Conservation (phyloP, 2,113 vertebrate species). For the Heloderma charlesbogerti region DNA sequence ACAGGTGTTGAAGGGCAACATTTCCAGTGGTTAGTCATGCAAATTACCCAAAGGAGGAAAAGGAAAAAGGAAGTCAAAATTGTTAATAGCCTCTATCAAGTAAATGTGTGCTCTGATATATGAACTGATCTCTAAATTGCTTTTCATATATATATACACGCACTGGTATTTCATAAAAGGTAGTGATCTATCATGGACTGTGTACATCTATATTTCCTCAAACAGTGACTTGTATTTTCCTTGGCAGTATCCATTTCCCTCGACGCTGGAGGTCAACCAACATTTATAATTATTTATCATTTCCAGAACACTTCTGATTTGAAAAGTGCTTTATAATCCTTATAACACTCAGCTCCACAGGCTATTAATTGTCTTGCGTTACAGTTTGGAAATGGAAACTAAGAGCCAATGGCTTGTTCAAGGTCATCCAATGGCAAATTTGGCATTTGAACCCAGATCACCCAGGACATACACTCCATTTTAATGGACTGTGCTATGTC, state of each 20-base stretch:
- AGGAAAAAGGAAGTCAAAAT: conserved; percentile 57
- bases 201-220: conserved; percentile 64
- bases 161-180: conserved; percentile 59
- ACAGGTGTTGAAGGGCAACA: conserved; percentile 51
- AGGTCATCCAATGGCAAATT: neutral
- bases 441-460: neutral
- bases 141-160: conserved; percentile 26
- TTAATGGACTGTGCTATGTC: neutral
- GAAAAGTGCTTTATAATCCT: conserved; percentile 13
- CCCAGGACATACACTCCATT: neutral
- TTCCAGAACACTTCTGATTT: conserved; percentile 13
- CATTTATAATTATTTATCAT: conserved; percentile 38
- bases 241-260: conserved; percentile 45
- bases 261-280: conserved; percentile 3
- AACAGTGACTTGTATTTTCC: conserved; percentile 20
- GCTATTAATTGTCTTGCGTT: conserved; percentile 15
- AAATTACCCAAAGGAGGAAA: conserved; percentile 59
- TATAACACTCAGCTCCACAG: neutral
- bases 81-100: conserved; percentile 61
- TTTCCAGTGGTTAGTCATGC: conserved; percentile 7
- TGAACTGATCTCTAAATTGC: conserved; percentile 37
- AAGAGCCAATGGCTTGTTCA: neutral
- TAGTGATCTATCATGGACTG: conserved; percentile 55
- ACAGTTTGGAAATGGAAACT: neutral
- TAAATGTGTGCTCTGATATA: conserved; percentile 5